Evolutionary conservation across 2,797 vertebrate species (phyloP).

Genomic region (Neosalanx taihuensis): DNA sequence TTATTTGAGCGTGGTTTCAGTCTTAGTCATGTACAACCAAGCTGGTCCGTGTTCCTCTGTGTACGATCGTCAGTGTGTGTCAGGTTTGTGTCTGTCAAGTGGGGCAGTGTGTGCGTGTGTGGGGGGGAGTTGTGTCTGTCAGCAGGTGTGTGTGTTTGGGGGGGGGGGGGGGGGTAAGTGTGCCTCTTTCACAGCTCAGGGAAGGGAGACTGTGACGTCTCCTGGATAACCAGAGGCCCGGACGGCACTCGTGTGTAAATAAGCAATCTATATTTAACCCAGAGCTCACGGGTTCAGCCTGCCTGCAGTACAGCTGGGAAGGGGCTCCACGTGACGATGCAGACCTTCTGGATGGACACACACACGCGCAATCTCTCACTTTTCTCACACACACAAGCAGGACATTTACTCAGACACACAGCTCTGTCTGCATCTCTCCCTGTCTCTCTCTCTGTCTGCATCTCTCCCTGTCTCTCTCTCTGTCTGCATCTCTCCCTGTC

Average conservation of each 20-base stretch:
- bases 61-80: no score
- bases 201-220: conserved; percentile 8
- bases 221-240: conserved; percentile 29
- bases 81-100: no score
- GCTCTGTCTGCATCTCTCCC: no score
- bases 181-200: conserved; percentile 14
- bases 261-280: conserved; percentile 65
- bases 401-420: conserved; percentile 4
- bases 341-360: conserved; percentile 18
- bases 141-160: not conserved
- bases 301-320: conserved; percentile 45
- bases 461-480: no score
- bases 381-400: not conserved
- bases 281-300: conserved; percentile 35
- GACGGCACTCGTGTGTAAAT: conserved; percentile 53
- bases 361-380: conserved; percentile 12
- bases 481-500: no score
- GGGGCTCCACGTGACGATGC: conserved; percentile 35
- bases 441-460: no score
- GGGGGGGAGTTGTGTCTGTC: conserved; percentile 26
- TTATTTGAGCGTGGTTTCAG: no score
- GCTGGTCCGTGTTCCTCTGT: no score
- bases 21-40: no score
- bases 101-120: not conserved
- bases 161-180: no score